phyloP scores from a whole-genome alignment of 2,888 invertebrate genomes.

The Malacosoma neustria region DNA sequence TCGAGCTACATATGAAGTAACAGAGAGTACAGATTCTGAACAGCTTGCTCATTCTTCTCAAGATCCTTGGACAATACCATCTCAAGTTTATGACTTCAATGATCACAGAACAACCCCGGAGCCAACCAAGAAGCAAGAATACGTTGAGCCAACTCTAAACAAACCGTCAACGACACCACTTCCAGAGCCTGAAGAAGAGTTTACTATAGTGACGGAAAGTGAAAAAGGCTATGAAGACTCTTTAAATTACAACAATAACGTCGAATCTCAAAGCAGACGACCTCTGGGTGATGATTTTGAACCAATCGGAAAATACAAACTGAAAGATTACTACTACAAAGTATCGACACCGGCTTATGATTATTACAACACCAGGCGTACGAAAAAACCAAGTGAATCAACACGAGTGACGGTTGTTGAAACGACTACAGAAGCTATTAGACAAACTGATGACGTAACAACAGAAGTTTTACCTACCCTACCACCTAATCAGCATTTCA shows the following conservation, averaged over 20 bases:
- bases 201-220: conserved; percentile 56
- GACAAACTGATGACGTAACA: conserved; percentile 29
- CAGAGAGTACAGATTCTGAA: conserved; percentile 51
- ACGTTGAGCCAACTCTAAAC: conserved; percentile 28
- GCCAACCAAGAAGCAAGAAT: conserved; percentile 35
- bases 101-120: conserved; percentile 35
- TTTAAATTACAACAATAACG: conserved; percentile 51
- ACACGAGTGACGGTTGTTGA: conserved; percentile 27
- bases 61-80: conserved; percentile 46
- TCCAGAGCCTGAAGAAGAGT: conserved; percentile 51
- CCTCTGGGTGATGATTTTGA: conserved; percentile 63
- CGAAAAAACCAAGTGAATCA: conserved; percentile 49
- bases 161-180: conserved; percentile 38
- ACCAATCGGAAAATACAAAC: conserved; percentile 56
- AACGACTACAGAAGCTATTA: conserved; percentile 36
- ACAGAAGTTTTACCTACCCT: conserved; percentile 57
- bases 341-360: conserved; percentile 56
- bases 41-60: conserved; percentile 43
- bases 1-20: conserved; percentile 60
- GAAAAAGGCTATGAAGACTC: conserved; percentile 58
- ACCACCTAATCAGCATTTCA: conserved; percentile 62
- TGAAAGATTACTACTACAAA: conserved; percentile 64
- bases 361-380: conserved; percentile 45
- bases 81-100: conserved; percentile 32
- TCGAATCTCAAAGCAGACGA: conserved; percentile 63